Conservation (phyloP, 2,888 invertebrate genomes). For the Brachypterus glaber region DNA sequence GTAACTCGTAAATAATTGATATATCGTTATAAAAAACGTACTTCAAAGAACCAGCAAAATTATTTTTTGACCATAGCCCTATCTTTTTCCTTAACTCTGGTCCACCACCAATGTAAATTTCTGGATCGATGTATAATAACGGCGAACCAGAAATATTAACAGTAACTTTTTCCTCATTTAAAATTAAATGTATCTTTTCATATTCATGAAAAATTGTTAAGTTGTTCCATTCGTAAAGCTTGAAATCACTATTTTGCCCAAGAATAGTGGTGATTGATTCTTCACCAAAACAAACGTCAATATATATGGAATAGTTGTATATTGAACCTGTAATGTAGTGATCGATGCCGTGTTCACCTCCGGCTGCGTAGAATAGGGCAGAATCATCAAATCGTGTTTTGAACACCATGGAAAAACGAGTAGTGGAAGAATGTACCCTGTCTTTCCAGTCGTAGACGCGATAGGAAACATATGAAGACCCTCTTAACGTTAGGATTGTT, state of each 20-base stretch:
- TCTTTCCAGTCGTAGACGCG: constrained; percentile 89
- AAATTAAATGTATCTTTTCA: constrained; percentile 59
- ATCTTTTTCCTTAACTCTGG: constrained; percentile 75
- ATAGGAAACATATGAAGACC: constrained; percentile 88
- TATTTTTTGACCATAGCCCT: constrained; percentile 46
- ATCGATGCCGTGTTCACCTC: constrained; percentile 77
- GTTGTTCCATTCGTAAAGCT: constrained; percentile 70
- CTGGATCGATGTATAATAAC: constrained; percentile 83
- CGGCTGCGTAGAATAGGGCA: constrained; percentile 85
- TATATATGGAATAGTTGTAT: constrained; percentile 69
- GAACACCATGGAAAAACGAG: constrained; percentile 80
- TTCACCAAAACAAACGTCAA: constrained; percentile 82
- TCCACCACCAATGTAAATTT: constrained; percentile 74
- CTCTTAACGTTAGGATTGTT: constrained; percentile 75
- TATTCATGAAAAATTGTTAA: constrained; percentile 76
- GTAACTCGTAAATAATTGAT: constrained; percentile 80
- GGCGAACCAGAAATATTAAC: constrained; percentile 64
- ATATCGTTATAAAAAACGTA: constrained; percentile 91
- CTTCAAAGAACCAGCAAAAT: constrained; percentile 73
- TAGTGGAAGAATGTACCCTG: constrained; percentile 77
- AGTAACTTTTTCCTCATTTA: constrained; percentile 63
- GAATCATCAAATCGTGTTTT: constrained; percentile 89
- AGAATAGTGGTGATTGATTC: constrained; percentile 56
- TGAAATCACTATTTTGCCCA: constrained; percentile 64
- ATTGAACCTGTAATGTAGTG: constrained; percentile 86